Base-by-base conservation (phyloP, 2,113 vertebrate species). In the Scalopus aquaticus region DNA sequence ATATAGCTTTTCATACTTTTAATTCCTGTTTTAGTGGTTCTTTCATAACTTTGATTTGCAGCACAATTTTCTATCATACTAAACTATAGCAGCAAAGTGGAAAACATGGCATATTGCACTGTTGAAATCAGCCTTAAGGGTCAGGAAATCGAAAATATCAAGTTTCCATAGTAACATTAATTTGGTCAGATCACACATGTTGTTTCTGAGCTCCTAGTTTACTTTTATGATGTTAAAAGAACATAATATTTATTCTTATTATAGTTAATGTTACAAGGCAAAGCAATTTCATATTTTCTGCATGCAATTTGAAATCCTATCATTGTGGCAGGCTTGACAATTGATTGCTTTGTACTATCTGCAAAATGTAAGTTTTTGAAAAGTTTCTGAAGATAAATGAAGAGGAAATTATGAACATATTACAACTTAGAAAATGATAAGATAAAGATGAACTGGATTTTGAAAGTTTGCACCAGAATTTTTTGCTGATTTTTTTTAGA, bases 81-180 rank as follows among this genome's bases (percentile, higher is more conserved):
- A 77, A 96, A 90, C 60, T 81, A 46, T 73, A 94, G 84, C 67
- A 96, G 56, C 62, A 93, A 85, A 96, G 85, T 93, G 67, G 87
- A 94, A 95, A 96, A 94, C 19, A 54, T 5, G 91, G 76, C 16
- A 64, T 62, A 90, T 62, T 95, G 46, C 30, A 58, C 65, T 93
- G 87, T 74, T 96, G 87, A 96, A 97, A 90, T 96, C 79, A 90
- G 96, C 79, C 42, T 93, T 90, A 95, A 84, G 93, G 9, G 54
- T 94, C 81, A 85, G 95, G 93, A 97, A 95, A 93, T 62, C 70
- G 92, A 97, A 97, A 97, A 94, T 86, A 96, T 85, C 92, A 95
- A 46, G 95, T 96, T 96, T 96, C 96, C 94, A 97, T 87, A 85
- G 94, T 85, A 96, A 96, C 94, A 84, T 60, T 95, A 94, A 96